Evolutionary conservation across 2,888 invertebrate genomes (phyloP), one percentile per base, ranked within the genome.

Genomic region (Geotrupes spiniger): DNA sequence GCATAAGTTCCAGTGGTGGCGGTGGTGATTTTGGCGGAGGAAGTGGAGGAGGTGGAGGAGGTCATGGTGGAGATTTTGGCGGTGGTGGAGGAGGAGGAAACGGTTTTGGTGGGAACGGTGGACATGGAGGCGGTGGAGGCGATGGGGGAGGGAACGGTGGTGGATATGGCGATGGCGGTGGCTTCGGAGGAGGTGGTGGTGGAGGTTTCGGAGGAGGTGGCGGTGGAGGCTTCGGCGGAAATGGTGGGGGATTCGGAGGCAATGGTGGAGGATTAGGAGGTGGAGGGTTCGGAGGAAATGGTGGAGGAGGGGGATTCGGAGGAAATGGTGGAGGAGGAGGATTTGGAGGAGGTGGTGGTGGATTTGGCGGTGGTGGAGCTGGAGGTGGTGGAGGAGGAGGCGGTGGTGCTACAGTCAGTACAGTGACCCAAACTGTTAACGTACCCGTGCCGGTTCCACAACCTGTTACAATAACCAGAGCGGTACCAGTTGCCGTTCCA

Each of bases 401-500:
- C 56, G 27, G 74, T 63, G 56, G 68, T 65, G 56, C 59, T 68
- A 61, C 61, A 58, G 67, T 66, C 56, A 65, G 49, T 51, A 72
- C 53, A 53, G 69, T 63, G 59, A 71, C 58, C 42, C 69, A 77
- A 4, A 71, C 77, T 0, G 74, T 77, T 0, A 69, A 78, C 1
- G 68, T 73, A n/a, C 60, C 71, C n/a, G 69, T 74, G 16, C 69
- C 72, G n/a, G 67, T 66, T 36, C 72, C 73, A 5, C 67, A 70
- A 45, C 66, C 71, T 16, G 70, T 72, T 3, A 67, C 69, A 11
- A 66, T 73, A 4, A 67, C 76, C 55, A 76, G 78, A 48, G 71
- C 71, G 11, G 76, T 81, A 2, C 72, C 77, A 1, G 73, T 80
- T 29, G 76, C 80, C 1, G 74, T 79, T 2, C 77, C 80, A 0